Percentiles rank a stretch among this genome's conserved stretches.
These are phyloP conservation scores for Melieria omissa DNA, from an alignment of 2,888 invertebrate genomes.

Conservation along the genomic window DNA sequence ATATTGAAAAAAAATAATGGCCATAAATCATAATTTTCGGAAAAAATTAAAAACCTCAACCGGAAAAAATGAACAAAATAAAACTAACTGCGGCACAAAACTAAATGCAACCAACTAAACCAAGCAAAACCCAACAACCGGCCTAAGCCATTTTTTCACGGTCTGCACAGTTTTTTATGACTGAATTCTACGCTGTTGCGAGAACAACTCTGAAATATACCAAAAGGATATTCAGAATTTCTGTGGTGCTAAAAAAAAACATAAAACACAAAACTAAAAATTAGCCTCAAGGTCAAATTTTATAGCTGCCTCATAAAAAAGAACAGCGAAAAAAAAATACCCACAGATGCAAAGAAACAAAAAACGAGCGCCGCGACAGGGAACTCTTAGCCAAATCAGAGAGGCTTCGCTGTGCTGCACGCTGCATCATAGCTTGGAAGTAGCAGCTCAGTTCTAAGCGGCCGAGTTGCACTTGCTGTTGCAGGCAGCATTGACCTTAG, in stretches of 20 bases:
- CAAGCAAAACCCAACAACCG: neutral
- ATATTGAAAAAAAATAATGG: conserved; percentile 53
- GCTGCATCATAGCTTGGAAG: too few species aligned
- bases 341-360: neutral
- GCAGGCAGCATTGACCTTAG: too few species aligned
- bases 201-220: neutral
- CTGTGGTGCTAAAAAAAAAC: neutral
- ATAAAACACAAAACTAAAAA: neutral
- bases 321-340: neutral
- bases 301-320: conserved; percentile 12
- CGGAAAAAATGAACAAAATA: conserved; percentile 2
- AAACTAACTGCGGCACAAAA: conserved; percentile 11
- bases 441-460: too few species aligned
- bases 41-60: conserved; percentile 45
- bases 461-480: too few species aligned
- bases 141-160: conserved; percentile 17
- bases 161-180: conserved; percentile 22
- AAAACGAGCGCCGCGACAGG: too few species aligned
- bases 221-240: neutral
- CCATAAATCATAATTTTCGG: conserved; percentile 63
- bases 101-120: conserved; percentile 14
- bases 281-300: neutral
- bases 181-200: neutral
- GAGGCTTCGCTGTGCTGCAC: too few species aligned
- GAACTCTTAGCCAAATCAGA: too few species aligned